Conservation (phyloP, 2,888 invertebrate species). For the Sympetrum striolatum region DNA sequence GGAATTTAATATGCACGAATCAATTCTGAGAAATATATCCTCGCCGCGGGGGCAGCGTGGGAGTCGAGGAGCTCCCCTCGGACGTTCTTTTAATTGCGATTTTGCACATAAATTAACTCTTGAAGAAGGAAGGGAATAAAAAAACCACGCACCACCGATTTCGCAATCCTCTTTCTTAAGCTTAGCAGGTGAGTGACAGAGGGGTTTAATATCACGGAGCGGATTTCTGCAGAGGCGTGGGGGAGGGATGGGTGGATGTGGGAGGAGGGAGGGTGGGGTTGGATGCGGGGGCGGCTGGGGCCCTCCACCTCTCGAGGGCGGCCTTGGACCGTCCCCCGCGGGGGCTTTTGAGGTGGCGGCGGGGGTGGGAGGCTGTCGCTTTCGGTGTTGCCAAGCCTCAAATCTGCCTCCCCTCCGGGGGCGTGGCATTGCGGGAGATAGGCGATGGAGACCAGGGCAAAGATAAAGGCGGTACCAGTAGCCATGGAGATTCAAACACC, state of each 20-base stretch:
- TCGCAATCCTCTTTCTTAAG: neutral
- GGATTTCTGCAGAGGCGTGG: neutral
- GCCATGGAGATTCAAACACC: neutral
- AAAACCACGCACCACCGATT: neutral
- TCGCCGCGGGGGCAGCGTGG: neutral
- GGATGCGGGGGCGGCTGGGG: constrained; percentile 31
- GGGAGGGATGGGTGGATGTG: neutral
- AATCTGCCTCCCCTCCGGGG: neutral
- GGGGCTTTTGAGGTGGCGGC: constrained; percentile 3
- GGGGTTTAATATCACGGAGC: neutral
- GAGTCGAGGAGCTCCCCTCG: neutral
- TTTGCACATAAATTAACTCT: neutral
- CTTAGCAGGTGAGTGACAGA: neutral
- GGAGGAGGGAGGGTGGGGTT: neutral
- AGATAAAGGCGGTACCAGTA: neutral
- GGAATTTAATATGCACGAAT: neutral
- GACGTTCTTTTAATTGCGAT: neutral
- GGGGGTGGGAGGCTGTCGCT: constrained; percentile 13
- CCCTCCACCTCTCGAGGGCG: neutral
- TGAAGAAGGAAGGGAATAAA: neutral
- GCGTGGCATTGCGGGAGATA: constrained; percentile 7
- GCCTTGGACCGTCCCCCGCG: constrained; percentile 30
- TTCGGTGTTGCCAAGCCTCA: constrained; percentile 32
- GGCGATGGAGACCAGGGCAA: neutral
- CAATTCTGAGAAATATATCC: neutral